Base-by-base conservation (phyloP, 1,140 invertebrate genomes). In the Hypsibius dujardini region DNA sequence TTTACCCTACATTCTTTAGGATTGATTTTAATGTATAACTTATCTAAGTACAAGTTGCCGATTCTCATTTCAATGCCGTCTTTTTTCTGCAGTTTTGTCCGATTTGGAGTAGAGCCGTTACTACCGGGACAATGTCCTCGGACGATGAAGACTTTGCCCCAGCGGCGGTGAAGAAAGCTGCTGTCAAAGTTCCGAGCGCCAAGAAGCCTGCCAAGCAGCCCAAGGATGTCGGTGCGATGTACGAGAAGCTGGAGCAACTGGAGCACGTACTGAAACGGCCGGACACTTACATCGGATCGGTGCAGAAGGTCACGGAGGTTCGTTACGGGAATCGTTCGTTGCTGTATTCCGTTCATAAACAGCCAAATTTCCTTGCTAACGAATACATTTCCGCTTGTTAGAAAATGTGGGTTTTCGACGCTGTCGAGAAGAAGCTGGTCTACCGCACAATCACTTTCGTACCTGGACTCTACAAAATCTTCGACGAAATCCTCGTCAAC, bases 401-500 rank as follows among this genome's bases (percentile, higher is more conserved):
- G 81, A 77, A 80, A 7, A 97, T 97, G 92, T 99, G 95, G 94
- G 84, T 98, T 0, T 94, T 86, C 79, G 90, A 98, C 76, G 81
- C 81, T 45, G 85, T 87, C 62, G 84, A 87, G 72, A 81, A 80
- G 74, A 76, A 76, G 46, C 94, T 99, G 87, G 82, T 92, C 0
- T 86, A 92, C 76, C 85, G 82, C 76, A 88, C 96, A 76, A 88
- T 98, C 46, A 89, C 87, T 47, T 99, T 86, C 84, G 95, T 98
- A 60, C 96, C 96, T 75, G 92, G 93, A 72, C 83, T 99, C 2
- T 99, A 98, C 80, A 99, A 99, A 83, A 99, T 99, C 76, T 99
- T 95, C 84, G 96, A 99, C 82, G 96, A 99, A 87, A 98, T 99
- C 75, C 81, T 92, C 73, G 96, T 99, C 0, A 99, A 99, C 84